Base-by-base conservation (phyloP, 2,113 vertebrate genomes). In the Polyodon spathula region DNA sequence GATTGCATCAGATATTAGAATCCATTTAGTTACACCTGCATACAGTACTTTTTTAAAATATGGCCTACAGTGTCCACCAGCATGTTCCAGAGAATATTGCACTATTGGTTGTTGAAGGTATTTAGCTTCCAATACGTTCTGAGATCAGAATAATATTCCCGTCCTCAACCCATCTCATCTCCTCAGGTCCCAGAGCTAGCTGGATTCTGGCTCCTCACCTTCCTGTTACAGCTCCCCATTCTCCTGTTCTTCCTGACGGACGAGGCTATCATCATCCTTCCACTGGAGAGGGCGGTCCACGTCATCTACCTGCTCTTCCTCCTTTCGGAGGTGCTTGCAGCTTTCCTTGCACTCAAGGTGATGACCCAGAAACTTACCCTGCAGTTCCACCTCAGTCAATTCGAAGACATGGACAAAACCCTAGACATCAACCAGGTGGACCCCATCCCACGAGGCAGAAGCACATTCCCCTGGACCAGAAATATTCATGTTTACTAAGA, bases 171-270 rank as follows among this genome's bases (percentile, higher is more conserved):
- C n/a, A n/a, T n/a, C n/a, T n/a, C n/a, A n/a, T 67, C 63, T 68
- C 58, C 69, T 64, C 68, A 93, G 91, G 85, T 91, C 40, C 91
- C 90, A 0, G 87, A 90, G 65, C 78, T 94, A 54, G 87, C 91
- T 0, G 88, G 86, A 27, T 93, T 93, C 79, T 86, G 90, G 73
- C 78, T 94, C 14, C 76, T 93, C 56, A 89, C 90, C 54, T 74
- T 89, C 58, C 69, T 86, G 53, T 87, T 93, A 68, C 90, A 92
- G 78, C 80, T 89, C 60, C 91, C 91, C 0, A 73, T 92, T n/a
- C 69, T 93, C 64, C 85, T 94, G 16, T 93, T 93, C 73, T 85
- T 94, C 70, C 70, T 92, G 70, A 86, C 41, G 0, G 91, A 94
- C 54, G 72, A 78, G 58, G 80, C 73, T 6, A 61, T 77, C 55